Conservation (phyloP, 1,140 invertebrate genomes). For the Meloidogyne hapla region DNA sequence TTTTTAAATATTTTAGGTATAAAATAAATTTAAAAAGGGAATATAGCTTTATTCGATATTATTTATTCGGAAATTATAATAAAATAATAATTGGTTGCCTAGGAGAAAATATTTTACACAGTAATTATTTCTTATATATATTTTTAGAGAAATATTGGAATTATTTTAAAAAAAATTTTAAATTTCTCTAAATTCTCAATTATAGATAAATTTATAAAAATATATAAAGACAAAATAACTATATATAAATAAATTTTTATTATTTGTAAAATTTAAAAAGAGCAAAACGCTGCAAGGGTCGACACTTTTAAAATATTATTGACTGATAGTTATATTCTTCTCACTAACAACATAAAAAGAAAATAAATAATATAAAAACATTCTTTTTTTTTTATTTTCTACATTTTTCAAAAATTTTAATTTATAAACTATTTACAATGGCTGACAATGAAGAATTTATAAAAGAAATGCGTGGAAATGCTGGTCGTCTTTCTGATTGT, state of each 20-base stretch:
- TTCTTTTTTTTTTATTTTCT: neutral
- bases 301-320: neutral
- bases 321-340: neutral
- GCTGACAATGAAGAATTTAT: constrained; percentile 24
- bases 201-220: neutral
- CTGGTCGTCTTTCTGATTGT: constrained; percentile 53
- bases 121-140: neutral
- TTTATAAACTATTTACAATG: constrained; percentile 10
- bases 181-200: no score
- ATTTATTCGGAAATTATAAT: neutral
- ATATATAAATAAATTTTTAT: neutral
- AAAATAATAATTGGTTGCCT: neutral
- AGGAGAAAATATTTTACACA: neutral
- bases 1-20: no score
- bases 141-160: neutral
- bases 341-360: neutral
- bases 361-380: neutral
- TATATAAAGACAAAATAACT: neutral
- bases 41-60: no score
- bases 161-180: neutral
- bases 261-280: no score
- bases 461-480: constrained; percentile 48
- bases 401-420: neutral
- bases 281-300: neutral
- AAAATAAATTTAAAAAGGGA: neutral